Evolutionary conservation across 2,888 invertebrate genomes (phyloP).

Genomic region (Microdon myrmicae): DNA sequence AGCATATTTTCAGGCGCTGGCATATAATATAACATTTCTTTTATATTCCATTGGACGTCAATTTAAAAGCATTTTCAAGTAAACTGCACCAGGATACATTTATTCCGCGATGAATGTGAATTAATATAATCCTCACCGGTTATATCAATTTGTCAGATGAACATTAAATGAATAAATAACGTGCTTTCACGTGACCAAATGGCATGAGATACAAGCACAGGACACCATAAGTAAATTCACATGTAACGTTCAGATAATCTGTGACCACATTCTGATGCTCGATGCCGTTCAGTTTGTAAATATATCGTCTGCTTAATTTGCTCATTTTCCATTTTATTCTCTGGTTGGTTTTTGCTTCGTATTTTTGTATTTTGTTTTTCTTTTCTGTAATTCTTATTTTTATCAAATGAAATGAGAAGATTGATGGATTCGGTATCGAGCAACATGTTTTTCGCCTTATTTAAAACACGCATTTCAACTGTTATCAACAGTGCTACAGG

Average conservation of each 20-base stretch:
- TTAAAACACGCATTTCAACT: constrained; percentile 29
- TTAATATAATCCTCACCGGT: constrained; percentile 52
- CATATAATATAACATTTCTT: constrained; percentile 33
- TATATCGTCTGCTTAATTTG: too few relatives aligned
- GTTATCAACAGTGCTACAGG: too few relatives aligned
- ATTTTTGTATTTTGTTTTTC: neutral
- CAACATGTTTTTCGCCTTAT: constrained; percentile 13
- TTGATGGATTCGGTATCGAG: constrained; percentile 46
- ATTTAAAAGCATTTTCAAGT: constrained; percentile 52
- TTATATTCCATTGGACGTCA: constrained; percentile 3
- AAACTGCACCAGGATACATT: constrained; percentile 43
- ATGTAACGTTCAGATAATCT: constrained; percentile 49
- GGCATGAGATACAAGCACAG: constrained; percentile 48
- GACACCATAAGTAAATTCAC: constrained; percentile 54
- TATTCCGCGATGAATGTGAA: constrained; percentile 42
- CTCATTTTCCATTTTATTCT: too few relatives aligned
- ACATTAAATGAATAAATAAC: constrained; percentile 50
- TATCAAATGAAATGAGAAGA: constrained; percentile 36
- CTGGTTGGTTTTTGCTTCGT: constrained; percentile 16
- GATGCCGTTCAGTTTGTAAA: too few relatives aligned
- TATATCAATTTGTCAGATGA: constrained; percentile 50
- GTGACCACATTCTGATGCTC: constrained; percentile 31
- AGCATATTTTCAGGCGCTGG: constrained; percentile 46
- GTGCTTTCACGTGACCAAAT: constrained; percentile 49
- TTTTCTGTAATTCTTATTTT: constrained; percentile 1